phyloP scores from a whole-genome alignment of 2,113 vertebrate genomes.

The Thunnus maccoyii region DNA sequence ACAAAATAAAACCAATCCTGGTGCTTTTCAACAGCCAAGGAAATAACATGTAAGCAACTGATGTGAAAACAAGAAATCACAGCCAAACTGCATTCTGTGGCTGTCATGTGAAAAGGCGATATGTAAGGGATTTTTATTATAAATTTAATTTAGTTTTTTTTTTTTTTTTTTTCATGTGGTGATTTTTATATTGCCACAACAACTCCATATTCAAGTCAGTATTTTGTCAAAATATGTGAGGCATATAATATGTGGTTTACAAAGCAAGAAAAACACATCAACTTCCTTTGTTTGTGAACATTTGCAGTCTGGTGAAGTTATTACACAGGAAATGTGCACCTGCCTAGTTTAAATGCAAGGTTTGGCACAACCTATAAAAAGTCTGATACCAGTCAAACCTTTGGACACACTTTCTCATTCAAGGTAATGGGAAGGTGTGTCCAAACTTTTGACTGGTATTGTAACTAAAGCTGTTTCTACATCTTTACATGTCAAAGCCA shows the following conservation, averaged over 20 bases:
- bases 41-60: not conserved
- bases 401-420: no score
- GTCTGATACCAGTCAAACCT: not conserved
- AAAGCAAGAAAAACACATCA: not conserved
- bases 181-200: not conserved
- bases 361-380: not conserved
- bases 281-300: not conserved
- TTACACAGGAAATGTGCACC: not conserved
- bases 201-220: accelerated
- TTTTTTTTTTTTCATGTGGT: constrained; percentile 15
- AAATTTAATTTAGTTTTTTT: no score
- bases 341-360: not conserved
- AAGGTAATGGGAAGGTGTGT: no score
- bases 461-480: not conserved
- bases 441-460: no score
- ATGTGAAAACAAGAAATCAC: not conserved
- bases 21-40: not conserved
- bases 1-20: not conserved
- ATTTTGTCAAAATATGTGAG: not conserved
- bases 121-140: not conserved
- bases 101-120: not conserved
- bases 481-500: no score
- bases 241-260: not conserved
- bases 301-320: constrained; percentile 11
- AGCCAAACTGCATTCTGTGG: accelerated